Conservation (phyloP, 2,113 vertebrate species). For the Haemorhous mexicanus region DNA sequence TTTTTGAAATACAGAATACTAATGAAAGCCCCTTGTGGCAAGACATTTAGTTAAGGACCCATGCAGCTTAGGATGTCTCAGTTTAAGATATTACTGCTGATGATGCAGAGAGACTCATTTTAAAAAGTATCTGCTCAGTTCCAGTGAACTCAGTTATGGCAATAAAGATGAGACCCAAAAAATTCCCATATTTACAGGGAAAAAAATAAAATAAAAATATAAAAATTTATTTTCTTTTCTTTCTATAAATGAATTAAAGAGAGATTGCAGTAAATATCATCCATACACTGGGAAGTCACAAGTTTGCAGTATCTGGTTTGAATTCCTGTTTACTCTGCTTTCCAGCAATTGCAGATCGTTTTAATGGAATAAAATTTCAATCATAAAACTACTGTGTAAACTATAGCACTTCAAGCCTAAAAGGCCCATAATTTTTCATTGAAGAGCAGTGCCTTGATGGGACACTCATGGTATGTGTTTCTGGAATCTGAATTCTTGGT, state of each 20-base stretch:
- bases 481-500: background rate
- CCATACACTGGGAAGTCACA: background rate
- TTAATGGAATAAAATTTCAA: background rate
- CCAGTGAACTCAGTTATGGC: background rate
- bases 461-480: background rate
- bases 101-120: background rate
- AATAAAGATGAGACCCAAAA: background rate
- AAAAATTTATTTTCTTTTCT: background rate
- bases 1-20: constrained; percentile 27
- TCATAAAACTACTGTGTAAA: background rate
- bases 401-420: background rate
- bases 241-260: background rate
- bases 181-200: background rate
- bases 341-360: background rate
- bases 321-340: background rate
- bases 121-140: background rate
- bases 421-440: background rate
- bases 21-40: constrained; percentile 29
- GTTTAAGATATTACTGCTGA: background rate
- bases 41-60: constrained; percentile 38
- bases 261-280: background rate
- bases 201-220: background rate
- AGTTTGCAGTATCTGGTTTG: background rate
- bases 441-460: background rate
- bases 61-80: background rate